These are phyloP conservation scores for Erynnis tages DNA, from an alignment of 2,888 invertebrate genomes.

Conservation along the genomic window DNA sequence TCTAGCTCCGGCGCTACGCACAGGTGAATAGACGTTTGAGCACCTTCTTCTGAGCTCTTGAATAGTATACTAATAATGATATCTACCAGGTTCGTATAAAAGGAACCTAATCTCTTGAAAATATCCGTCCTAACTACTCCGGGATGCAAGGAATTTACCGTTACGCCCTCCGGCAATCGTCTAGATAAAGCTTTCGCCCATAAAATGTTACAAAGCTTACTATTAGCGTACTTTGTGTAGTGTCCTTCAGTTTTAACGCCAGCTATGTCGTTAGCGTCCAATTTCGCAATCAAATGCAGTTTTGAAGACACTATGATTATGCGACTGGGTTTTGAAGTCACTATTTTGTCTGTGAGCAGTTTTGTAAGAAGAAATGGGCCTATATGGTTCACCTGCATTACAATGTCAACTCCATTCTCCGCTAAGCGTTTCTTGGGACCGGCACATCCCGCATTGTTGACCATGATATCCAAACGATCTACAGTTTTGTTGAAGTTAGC, in stretches of 20 bases:
- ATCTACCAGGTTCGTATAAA: constrained; percentile 69
- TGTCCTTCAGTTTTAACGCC: neutral
- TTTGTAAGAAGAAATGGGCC: constrained; percentile 88
- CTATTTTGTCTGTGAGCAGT: constrained; percentile 77
- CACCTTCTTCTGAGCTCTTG: constrained; percentile 87
- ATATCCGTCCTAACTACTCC: constrained; percentile 90
- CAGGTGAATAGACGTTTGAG: constrained; percentile 87
- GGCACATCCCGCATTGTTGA: constrained; percentile 83
- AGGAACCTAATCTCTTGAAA: constrained; percentile 82
- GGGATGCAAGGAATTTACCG: constrained; percentile 90
- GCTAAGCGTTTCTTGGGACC: constrained; percentile 59
- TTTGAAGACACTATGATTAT: constrained; percentile 69
- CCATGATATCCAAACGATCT: constrained; percentile 80
- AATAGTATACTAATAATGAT: constrained; percentile 82
- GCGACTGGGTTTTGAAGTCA: constrained; percentile 60
- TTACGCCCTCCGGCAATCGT: constrained; percentile 77
- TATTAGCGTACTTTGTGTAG: constrained; percentile 49
- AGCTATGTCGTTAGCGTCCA: constrained; percentile 18
- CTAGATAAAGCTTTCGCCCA: constrained; percentile 62
- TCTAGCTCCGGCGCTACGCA: constrained; percentile 87
- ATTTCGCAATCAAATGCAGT: constrained; percentile 12
- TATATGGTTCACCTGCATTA: constrained; percentile 86
- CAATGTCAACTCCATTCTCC: constrained; percentile 82
- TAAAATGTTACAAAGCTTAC: constrained; percentile 61
- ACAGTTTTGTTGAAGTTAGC: constrained; percentile 76